Conservation (phyloP, 2,113 vertebrate genomes). For the Gymnocephalus cernua region DNA sequence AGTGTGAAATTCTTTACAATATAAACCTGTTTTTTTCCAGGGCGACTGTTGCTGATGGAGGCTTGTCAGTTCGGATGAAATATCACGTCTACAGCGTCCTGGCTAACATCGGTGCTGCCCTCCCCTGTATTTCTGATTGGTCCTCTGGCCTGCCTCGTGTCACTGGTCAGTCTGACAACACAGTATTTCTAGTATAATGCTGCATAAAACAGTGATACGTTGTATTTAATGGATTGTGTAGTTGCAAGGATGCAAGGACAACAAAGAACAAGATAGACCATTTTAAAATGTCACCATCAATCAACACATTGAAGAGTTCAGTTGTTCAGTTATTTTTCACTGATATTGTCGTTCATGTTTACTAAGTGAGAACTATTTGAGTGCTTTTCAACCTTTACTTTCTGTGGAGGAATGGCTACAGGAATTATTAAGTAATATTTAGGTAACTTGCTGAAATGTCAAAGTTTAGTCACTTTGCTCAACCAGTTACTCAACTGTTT, state of each 20-base stretch:
- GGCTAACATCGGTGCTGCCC: slow-evolving; percentile 86
- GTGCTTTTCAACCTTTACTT: background rate
- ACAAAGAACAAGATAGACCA: background rate
- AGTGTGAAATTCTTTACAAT: background rate
- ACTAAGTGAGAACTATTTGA: background rate
- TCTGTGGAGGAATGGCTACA: background rate
- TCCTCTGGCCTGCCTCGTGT: slow-evolving; percentile 92
- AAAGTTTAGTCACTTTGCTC: too few species aligned
- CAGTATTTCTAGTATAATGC: background rate
- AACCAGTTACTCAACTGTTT: too few species aligned
- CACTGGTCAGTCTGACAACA: slow-evolving; percentile 85
- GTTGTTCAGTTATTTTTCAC: too few species aligned
- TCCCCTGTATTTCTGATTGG: slow-evolving; percentile 89
- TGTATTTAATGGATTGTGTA: background rate
- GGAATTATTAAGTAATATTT: background rate
- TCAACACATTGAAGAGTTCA: too few species aligned
- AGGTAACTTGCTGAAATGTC: background rate
- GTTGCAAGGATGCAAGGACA: background rate
- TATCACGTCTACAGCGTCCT: slow-evolving; percentile 90
- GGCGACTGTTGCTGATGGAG: slow-evolving; percentile 73
- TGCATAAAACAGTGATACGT: background rate
- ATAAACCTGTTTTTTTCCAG: slow-evolving; percentile 47
- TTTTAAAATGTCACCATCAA: background rate
- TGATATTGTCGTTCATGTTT: background rate
- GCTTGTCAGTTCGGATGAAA: slow-evolving; percentile 88